These are phyloP conservation scores for Melitaea athalia DNA, from an alignment of 2,888 invertebrate genomes.

Conservation along the genomic window DNA sequence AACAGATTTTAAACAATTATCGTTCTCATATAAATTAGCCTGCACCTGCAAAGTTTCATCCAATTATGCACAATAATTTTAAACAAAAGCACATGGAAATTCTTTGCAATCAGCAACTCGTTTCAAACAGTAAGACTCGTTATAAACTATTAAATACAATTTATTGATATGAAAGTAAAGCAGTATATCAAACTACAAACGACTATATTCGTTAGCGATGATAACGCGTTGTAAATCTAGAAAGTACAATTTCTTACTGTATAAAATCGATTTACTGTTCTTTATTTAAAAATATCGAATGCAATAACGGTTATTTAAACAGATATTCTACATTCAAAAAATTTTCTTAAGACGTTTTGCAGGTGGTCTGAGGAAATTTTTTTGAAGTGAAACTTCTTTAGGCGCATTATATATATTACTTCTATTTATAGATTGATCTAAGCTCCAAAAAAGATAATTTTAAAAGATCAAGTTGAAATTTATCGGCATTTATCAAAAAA, in stretches of 20 bases:
- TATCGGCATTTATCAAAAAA: too few relatives aligned
- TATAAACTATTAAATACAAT: background rate
- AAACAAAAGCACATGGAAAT: too few relatives aligned
- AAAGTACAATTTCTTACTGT: background rate
- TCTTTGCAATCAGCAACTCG: constrained; percentile 3
- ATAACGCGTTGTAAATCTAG: constrained; percentile 11
- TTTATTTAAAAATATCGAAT: background rate
- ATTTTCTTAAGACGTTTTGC: background rate
- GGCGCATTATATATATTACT: too few relatives aligned
- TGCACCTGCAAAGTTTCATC: background rate
- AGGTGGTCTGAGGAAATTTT: background rate
- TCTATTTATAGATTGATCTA: too few relatives aligned
- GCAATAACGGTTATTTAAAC: background rate
- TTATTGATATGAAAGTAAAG: background rate
- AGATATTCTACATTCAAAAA: background rate
- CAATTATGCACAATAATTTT: too few relatives aligned
- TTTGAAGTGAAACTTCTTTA: too few relatives aligned
- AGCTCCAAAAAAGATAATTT: too few relatives aligned
- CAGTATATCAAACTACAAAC: constrained; percentile 3
- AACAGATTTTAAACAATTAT: too few relatives aligned
- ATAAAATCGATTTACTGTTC: background rate
- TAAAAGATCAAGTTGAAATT: too few relatives aligned
- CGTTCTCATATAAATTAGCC: too few relatives aligned
- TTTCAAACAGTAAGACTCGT: background rate
- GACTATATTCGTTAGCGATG: constrained; percentile 23